These are phyloP conservation scores for Caenorhabditis sulstoni DNA, from an alignment of 2,888 invertebrate species.

Conservation along the genomic window DNA sequence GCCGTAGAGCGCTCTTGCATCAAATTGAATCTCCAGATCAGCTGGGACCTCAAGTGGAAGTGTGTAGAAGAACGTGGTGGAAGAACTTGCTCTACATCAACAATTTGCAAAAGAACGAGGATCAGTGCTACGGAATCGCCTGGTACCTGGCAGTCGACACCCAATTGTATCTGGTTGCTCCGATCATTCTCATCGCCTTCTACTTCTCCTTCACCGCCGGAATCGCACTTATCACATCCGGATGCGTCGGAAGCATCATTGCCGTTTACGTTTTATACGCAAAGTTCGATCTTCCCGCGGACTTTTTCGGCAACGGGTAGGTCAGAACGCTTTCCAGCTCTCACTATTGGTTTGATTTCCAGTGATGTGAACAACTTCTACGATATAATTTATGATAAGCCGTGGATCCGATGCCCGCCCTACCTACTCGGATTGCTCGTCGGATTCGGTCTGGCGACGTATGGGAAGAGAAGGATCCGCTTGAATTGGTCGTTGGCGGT, in stretches of 20 bases:
- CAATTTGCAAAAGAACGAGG: constrained; percentile 42
- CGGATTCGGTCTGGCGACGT: constrained; percentile 80
- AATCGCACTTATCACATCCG: constrained; percentile 21
- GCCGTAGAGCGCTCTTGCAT: not conserved
- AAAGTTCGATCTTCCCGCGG: constrained; percentile 35
- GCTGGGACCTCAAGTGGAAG: constrained; percentile 31
- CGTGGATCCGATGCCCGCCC: constrained; percentile 81
- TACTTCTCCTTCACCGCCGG: constrained; percentile 56
- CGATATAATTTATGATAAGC: constrained; percentile 78
- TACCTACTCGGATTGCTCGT: constrained; percentile 81
- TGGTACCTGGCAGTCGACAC: constrained; percentile 64
- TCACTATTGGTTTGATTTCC: not conserved
- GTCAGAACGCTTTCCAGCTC: not conserved
- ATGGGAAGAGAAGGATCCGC: constrained; percentile 46
- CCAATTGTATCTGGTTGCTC: constrained; percentile 54
- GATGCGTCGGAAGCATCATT: constrained; percentile 51
- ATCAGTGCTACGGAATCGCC: constrained; percentile 62
- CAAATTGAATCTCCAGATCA: constrained; percentile 26
- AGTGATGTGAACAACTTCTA: constrained; percentile 49
- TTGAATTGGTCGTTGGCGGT: constrained; percentile 27
- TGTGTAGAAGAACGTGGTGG: constrained; percentile 60
- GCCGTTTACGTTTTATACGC: constrained; percentile 45
- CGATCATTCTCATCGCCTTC: constrained; percentile 49
- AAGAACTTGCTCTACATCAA: constrained; percentile 67
- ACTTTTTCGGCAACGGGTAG: constrained; percentile 47